These are phyloP conservation scores for Dinoponera quadriceps DNA, from an alignment of 1,140 invertebrate genomes.

Conservation along the genomic window DNA sequence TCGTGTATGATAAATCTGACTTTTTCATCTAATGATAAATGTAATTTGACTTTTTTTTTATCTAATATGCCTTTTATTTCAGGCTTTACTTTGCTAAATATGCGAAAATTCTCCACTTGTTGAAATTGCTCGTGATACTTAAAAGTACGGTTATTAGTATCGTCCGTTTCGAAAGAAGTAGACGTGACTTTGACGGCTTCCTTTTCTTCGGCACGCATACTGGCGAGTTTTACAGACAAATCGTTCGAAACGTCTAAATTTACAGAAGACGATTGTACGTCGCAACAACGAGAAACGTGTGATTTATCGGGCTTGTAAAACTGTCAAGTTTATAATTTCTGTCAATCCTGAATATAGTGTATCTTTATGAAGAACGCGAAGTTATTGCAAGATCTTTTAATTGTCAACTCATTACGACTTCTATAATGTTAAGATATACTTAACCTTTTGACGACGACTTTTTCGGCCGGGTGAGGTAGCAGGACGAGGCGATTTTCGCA, in stretches of 20 bases:
- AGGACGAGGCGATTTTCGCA: background rate
- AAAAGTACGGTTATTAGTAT: background rate
- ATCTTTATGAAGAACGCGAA: background rate
- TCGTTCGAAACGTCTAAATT: conserved; percentile 21
- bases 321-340: conserved; percentile 1
- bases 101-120: background rate
- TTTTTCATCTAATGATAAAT: too few species aligned
- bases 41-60: background rate
- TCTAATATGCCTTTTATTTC: background rate
- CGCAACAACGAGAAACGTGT: background rate
- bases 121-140: conserved; percentile 10
- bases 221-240: conserved; percentile 11
- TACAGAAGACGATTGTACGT: background rate
- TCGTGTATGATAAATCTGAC: background rate
- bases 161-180: background rate
- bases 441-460: background rate
- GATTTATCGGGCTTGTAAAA: background rate
- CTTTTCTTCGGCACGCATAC: conserved; percentile 13
- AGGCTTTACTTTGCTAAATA: conserved; percentile 8
- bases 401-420: too few species aligned
- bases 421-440: too few species aligned
- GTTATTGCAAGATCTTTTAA: background rate
- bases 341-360: conserved; percentile 1
- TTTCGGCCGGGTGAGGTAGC: background rate
- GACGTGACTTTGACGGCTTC: background rate